Base-by-base conservation (phyloP, 2,888 invertebrate species). In the Drosophila cognata region DNA sequence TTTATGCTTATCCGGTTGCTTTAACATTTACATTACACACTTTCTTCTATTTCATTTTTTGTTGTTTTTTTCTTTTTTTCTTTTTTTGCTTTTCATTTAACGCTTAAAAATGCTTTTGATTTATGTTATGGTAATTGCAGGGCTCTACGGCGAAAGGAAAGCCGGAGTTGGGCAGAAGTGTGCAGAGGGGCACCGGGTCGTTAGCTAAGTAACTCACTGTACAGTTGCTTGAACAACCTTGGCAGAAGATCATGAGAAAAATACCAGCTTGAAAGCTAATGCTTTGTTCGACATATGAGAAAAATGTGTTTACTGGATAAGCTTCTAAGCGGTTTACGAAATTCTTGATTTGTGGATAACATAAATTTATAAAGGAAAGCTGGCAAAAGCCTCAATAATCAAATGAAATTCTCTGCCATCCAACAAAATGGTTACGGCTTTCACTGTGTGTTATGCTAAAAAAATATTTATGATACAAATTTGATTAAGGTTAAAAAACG, bases 81-180 rank as follows among this genome's bases (percentile, higher is more conserved):
- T 53, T 36, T 52, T 66, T 66, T 4, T 13, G 4, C 11, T 55
- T 61, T 68, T 60, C 57, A 68, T 74, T 77, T 56, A 46, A 31
- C 55, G 65, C 53, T 73, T 41, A 69, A 83, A 86, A 76, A 67
- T 60, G 16, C 59, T 75, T 82, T 82, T 90, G 89, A 91, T 90
- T 90, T 90, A 90, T 91, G 90, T 75, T 71, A 85, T 71, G 74
- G 80, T 87, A 87, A 91, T 89, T 87, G 81, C 70, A 62, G 71
- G 31, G 46, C 46, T 41, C 63, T 38, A 52, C 48, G 62, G 33
- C 18, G 48, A 52, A 63, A 13, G 28, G 51, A 36, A 28, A 64
- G 64, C 11, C 21, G 51, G 8, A 21, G 10, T 18, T 13, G 16
- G 18, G 28, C 8, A 29, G 21, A 38, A 28, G 56, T 29, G 28